Evolutionary conservation across 2,888 invertebrate genomes (phyloP).

Genomic region (Nezara viridula): DNA sequence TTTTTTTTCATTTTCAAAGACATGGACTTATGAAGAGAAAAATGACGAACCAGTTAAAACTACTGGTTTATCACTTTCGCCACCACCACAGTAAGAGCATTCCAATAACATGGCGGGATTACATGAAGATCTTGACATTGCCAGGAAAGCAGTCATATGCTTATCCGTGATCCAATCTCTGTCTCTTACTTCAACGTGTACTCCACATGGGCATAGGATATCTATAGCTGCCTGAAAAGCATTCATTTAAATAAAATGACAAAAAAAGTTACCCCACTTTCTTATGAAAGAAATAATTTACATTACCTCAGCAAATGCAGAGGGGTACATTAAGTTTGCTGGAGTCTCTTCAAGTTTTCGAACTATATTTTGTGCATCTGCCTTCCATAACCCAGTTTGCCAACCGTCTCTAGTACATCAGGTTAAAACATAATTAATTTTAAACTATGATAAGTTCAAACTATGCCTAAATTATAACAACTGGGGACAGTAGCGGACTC

Average conservation of each 20-base stretch:
- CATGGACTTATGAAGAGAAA: background rate
- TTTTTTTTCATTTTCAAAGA: background rate
- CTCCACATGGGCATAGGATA: constrained; percentile 64
- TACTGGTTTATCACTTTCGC: constrained; percentile 72
- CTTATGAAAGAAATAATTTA: background rate
- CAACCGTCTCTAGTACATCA: constrained; percentile 67
- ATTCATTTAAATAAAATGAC: background rate
- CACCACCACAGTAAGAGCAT: constrained; percentile 73
- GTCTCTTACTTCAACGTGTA: constrained; percentile 70
- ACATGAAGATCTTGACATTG: constrained; percentile 79
- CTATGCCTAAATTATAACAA: no score
- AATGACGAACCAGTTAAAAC: constrained; percentile 69
- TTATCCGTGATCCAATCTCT: constrained; percentile 76
- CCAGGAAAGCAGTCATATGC: constrained; percentile 77
- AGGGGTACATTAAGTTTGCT: constrained; percentile 84
- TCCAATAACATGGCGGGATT: constrained; percentile 78
- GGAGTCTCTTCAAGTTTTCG: constrained; percentile 83
- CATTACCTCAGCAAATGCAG: constrained; percentile 76
- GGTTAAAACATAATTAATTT: background rate
- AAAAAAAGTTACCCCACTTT: background rate
- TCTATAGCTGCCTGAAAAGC: constrained; percentile 62
- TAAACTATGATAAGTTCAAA: background rate
- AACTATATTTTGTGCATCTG: constrained; percentile 83
- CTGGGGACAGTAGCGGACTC: no score
- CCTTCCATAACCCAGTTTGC: constrained; percentile 75